Conservation (phyloP, 1,140 invertebrate species). For the Ceratoteleas bidentatus region DNA sequence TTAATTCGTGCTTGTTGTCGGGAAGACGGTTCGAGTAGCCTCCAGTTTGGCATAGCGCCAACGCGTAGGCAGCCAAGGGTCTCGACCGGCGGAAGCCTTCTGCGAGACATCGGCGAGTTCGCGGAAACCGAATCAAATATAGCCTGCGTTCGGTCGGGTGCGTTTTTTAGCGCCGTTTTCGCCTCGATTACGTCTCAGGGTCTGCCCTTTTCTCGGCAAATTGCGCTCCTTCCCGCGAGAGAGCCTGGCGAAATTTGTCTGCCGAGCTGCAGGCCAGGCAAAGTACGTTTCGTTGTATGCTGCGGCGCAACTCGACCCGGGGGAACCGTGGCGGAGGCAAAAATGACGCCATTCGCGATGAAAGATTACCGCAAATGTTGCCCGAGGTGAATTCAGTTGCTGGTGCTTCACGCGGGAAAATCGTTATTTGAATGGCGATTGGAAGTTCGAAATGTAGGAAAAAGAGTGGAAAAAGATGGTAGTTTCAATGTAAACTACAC, state of each 20-base stretch:
- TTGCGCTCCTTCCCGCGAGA: slow-evolving; percentile 6
- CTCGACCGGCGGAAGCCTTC: slow-evolving; percentile 50
- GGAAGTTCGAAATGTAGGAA: too few species aligned
- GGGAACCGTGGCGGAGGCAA: slow-evolving; percentile 15
- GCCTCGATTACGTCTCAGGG: neutral
- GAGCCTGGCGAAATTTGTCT: slow-evolving; percentile 10
- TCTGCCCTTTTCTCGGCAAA: slow-evolving; percentile 12
- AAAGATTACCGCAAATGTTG: slow-evolving; percentile 12
- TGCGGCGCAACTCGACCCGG: slow-evolving; percentile 16
- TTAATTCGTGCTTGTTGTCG: slow-evolving; percentile 39
- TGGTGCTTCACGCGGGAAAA: too few species aligned
- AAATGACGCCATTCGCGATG: slow-evolving; percentile 7
- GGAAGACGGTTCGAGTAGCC: slow-evolving; percentile 48
- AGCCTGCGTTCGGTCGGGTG: slow-evolving; percentile 38
- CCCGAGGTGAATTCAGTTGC: neutral
- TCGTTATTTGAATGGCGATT: too few species aligned
- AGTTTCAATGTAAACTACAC: too few species aligned
- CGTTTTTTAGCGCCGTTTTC: slow-evolving; percentile 31
- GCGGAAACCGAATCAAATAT: slow-evolving; percentile 65
- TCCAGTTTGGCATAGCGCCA: slow-evolving; percentile 58
- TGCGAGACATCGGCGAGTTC: slow-evolving; percentile 64
- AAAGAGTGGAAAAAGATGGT: too few species aligned
- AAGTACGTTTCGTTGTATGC: slow-evolving; percentile 12
- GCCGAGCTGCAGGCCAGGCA: neutral
- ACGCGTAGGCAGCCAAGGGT: slow-evolving; percentile 49